Percentiles rank a stretch among this genome's conserved stretches.
phyloP scores from a whole-genome alignment of 2,113 vertebrate genomes.

The Urocitellus parryii region DNA sequence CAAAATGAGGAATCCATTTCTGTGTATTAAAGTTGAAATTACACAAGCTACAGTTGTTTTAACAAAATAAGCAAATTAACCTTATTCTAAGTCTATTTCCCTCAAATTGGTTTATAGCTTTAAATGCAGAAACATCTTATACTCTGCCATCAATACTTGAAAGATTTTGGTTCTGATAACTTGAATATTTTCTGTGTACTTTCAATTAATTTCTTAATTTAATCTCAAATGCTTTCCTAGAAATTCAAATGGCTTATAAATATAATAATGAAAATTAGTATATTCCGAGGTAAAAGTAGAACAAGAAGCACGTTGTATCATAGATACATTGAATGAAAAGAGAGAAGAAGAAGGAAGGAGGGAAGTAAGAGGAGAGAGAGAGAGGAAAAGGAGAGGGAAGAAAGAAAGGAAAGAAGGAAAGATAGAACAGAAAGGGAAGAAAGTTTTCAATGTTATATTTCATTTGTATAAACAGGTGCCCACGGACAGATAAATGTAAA shows the following conservation, averaged over 20 bases:
- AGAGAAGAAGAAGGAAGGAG: no score
- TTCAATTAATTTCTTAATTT: conserved; percentile 37
- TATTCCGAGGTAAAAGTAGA: not conserved
- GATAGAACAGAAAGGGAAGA: not conserved
- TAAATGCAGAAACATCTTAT: not conserved
- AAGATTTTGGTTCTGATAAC: not conserved
- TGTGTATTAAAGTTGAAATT: conserved; percentile 6
- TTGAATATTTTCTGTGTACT: not conserved
- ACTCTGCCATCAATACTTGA: not conserved
- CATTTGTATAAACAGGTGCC: not conserved
- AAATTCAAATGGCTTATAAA: not conserved
- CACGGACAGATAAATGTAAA: not conserved
- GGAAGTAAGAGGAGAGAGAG: no score
- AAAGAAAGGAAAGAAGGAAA: no score
- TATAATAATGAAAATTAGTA: not conserved
- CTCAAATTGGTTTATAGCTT: not conserved
- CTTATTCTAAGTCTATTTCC: not conserved
- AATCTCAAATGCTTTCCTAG: not conserved
- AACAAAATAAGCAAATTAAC: not conserved
- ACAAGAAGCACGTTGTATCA: not conserved
- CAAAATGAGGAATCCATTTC: not conserved
- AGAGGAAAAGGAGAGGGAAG: not conserved
- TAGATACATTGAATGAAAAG: not conserved
- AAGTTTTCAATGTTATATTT: not conserved
- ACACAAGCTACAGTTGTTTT: not conserved